phyloP scores from a whole-genome alignment of 2,888 invertebrate genomes.

The Philhelius pedissequus region DNA sequence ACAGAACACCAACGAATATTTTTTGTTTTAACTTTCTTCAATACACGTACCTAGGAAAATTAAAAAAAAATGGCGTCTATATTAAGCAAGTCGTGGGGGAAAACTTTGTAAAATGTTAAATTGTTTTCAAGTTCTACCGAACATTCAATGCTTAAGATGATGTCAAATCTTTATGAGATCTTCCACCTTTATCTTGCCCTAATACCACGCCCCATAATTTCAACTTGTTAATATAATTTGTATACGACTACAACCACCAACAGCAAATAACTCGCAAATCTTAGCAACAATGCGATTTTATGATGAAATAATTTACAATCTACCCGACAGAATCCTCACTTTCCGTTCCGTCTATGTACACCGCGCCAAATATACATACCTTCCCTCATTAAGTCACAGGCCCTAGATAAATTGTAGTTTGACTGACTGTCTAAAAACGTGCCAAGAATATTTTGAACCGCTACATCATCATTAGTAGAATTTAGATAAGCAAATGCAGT shows the following conservation, averaged over 20 bases:
- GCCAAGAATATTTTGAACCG: background rate
- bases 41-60: too few species aligned
- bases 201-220: too few species aligned
- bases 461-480: conserved; percentile 5
- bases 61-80: too few species aligned
- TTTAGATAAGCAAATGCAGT: conserved; percentile 13
- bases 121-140: too few species aligned
- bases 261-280: background rate
- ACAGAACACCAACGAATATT: too few species aligned
- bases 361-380: background rate
- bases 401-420: conserved; percentile 11
- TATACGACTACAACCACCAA: background rate
- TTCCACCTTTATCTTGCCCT: too few species aligned
- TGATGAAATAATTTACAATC: conserved; percentile 10
- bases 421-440: conserved; percentile 5
- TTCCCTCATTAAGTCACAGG: background rate
- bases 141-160: too few species aligned
- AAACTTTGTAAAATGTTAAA: too few species aligned
- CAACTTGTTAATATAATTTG: background rate
- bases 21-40: too few species aligned
- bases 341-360: background rate
- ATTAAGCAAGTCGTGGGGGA: too few species aligned
- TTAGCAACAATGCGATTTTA: background rate
- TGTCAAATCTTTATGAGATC: too few species aligned
- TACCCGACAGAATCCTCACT: background rate